Evolutionary conservation across 1,140 invertebrate genomes (phyloP), one percentile per base, ranked within the genome.

Genomic region (Bacillus rossius): DNA sequence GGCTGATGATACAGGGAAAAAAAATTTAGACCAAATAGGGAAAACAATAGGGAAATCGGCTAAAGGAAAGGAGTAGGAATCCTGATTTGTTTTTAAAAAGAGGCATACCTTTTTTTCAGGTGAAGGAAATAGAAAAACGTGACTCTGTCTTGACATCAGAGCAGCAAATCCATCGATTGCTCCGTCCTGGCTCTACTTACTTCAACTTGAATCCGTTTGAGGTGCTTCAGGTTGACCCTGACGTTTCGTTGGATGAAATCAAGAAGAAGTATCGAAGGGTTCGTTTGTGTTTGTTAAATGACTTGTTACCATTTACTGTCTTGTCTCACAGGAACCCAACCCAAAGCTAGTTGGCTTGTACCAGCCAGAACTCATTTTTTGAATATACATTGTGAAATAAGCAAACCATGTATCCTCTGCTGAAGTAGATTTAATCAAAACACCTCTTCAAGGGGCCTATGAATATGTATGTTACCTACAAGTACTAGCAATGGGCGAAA

Each of bases 131-230:
- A 50, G 95, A 98, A 74, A 91, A 94, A 73, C 77, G 89, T 60
- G 93, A 96, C 75, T 87, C 91, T 1, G 87, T 91, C 54, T 79
- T 98, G 62, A 98, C 94, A 38, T 88, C 94, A 17, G 90, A 91
- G 74, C 92, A 97, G 79, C 95, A 98, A 81, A 95, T 98, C 66
- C 92, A 96, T 41, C 81, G 95, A 68, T 78, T 98, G 59, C 78
- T 97, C 22, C 80, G 93, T 64, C 92, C 94, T 54, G 95, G 95
- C 17, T 94, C 94, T 1, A 95, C 94, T 8, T 98, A 98, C 77
- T 91, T 96, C 71, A 98, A 98, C 80, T 81, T 98, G 61, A 97
- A 97, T 78, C 94, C 94, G 10, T 97, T 93, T 75, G 93, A 96
- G 79, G 93, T 99, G 26, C 77, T 99, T 37, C 92, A 98, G 78